Evolutionary conservation across 2,888 invertebrate genomes (phyloP).

Genomic region (Charanyca ferruginea): DNA sequence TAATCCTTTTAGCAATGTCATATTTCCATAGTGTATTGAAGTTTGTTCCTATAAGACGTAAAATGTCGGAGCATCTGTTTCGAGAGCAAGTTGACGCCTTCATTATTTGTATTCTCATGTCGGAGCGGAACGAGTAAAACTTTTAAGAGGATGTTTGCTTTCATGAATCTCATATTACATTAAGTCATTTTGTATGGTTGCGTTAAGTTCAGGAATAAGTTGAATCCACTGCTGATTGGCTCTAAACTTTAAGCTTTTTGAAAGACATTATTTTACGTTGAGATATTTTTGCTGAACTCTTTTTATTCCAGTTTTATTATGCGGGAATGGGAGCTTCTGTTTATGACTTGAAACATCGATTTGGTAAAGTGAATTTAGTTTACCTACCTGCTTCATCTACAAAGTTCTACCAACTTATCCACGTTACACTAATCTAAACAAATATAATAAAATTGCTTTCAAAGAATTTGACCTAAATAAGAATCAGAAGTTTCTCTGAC

Average conservation of each 20-base stretch:
- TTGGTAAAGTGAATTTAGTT: slow-evolving; percentile 4
- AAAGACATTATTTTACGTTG: not conserved
- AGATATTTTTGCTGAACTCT: not conserved
- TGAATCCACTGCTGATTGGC: slow-evolving; percentile 8
- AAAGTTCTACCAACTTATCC: slow-evolving; percentile 16
- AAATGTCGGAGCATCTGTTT: slow-evolving; percentile 15
- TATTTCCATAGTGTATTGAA: not conserved
- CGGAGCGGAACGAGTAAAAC: slow-evolving; percentile 4
- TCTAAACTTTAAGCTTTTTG: not conserved
- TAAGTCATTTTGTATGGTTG: slow-evolving; percentile 15
- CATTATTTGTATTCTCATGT: slow-evolving; percentile 26
- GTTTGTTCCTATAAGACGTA: not conserved
- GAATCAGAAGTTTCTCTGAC: slow-evolving; percentile 27
- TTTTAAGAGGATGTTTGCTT: slow-evolving; percentile 10
- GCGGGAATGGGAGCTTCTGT: not conserved
- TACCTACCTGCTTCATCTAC: slow-evolving; percentile 9
- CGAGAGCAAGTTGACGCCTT: not conserved
- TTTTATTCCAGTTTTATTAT: not conserved
- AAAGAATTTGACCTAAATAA: slow-evolving; percentile 47
- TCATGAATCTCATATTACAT: slow-evolving; percentile 5
- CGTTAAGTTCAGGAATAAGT: not conserved
- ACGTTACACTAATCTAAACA: slow-evolving; percentile 21
- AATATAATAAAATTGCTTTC: slow-evolving; percentile 42
- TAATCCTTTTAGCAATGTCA: not conserved
- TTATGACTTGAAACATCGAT: not conserved